Evolutionary conservation across 37 sponge, comb jelly and placozoan species (phyloP).

Genomic region (Ephydatia muelleri): DNA sequence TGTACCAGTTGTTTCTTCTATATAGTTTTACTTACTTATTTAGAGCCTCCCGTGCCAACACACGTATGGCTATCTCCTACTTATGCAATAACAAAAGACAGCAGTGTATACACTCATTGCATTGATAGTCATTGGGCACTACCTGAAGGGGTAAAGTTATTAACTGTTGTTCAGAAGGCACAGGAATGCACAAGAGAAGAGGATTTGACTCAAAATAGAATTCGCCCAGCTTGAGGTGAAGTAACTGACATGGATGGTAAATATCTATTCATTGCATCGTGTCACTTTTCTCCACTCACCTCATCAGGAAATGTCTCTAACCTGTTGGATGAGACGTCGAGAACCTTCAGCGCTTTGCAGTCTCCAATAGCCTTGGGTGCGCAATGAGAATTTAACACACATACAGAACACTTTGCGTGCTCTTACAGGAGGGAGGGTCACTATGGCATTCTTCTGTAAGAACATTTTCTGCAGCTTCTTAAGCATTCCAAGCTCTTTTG

Average conservation of each 20-base stretch:
- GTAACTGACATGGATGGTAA: background rate
- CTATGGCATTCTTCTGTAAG: conserved; percentile 57
- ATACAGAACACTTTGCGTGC: too few species aligned
- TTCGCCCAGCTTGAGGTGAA: conserved; percentile 29
- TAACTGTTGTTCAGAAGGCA: conserved; percentile 53
- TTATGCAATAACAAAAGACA: too few species aligned
- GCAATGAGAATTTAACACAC: too few species aligned
- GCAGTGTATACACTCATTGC: background rate
- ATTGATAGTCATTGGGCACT: background rate
- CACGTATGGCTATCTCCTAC: conserved; percentile 33
- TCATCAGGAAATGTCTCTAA: conserved; percentile 57
- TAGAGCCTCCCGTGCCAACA: conserved; percentile 20
- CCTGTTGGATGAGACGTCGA: conserved; percentile 67
- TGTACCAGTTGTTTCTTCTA: background rate
- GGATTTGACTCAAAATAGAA: conserved; percentile 68
- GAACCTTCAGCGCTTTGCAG: conserved; percentile 25
- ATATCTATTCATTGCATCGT: background rate
- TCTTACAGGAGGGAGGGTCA: conserved; percentile 36
- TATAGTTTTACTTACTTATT: conserved; percentile 7
- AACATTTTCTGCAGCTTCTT: conserved; percentile 40
- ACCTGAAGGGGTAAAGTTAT: conserved; percentile 34
- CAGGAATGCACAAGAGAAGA: conserved; percentile 58
- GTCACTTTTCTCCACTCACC: background rate
- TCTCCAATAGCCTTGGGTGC: conserved; percentile 27
- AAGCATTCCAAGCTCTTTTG: conserved; percentile 26